These are phyloP conservation scores for Paracyprichromis sp. DNA, from an alignment of 2,113 vertebrate species.

Conservation along the genomic window DNA sequence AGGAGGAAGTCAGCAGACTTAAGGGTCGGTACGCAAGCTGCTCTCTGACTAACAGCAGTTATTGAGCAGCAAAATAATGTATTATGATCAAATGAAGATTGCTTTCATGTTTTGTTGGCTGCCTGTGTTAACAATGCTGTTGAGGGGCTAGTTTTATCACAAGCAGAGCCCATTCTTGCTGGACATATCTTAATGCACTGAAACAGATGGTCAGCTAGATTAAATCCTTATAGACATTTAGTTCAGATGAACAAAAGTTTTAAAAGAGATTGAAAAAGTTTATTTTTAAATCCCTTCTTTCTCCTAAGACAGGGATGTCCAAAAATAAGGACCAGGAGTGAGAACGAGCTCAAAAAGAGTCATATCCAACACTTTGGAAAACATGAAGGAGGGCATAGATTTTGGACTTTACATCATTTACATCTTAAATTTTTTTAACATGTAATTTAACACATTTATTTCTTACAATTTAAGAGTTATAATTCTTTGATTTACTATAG, in stretches of 20 bases:
- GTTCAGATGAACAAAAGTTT: not conserved
- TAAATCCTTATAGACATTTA: not conserved
- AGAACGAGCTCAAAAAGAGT: not conserved
- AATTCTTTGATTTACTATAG: not conserved
- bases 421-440: not conserved
- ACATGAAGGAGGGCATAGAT: not conserved
- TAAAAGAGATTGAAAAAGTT: not conserved
- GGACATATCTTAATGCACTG: not conserved
- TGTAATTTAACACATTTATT: not conserved
- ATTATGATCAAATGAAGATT: not conserved
- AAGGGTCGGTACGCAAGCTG: not conserved
- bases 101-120: not conserved
- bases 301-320: not conserved
- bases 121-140: not conserved
- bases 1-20: not conserved
- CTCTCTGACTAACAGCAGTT: not conserved
- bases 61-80: not conserved
- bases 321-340: not conserved
- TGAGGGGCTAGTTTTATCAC: not conserved
- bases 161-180: not conserved
- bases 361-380: not conserved
- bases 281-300: not conserved
- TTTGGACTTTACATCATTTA: not conserved
- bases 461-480: not conserved
- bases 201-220: not conserved